Base-by-base conservation (phyloP, 2,797 vertebrate genomes). In the Crenichthys baileyi region DNA sequence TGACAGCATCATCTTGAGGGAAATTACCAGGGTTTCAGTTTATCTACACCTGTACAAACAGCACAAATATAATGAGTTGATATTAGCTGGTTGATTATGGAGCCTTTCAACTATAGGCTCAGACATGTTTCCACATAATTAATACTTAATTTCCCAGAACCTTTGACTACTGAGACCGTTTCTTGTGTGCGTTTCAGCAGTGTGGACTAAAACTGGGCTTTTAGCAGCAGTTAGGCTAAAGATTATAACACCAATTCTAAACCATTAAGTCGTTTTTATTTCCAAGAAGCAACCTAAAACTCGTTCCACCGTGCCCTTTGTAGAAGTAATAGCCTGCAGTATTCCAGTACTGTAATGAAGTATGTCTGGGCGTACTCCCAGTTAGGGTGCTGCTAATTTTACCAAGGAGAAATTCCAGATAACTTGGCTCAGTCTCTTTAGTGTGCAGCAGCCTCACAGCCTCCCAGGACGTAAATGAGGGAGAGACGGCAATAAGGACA, bases 331-430 rank as follows among this genome's bases (percentile, higher is more conserved):
- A n/a, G 24, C 67, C 16, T 16, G 41, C n/a, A 24, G n/a, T 48
- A 46, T 22, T 70, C 24, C 39, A n/a, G 41, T 46, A 15, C 12
- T 15, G 5, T 2, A n/a, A 70, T 26, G 67, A 70, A 46, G 67
- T 26, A 70, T 70, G 41, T 70, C 67, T 70, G 41, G 24, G 22
- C 2, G 67, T 15, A 70, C 67, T 70, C 67, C 67, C 46, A 70
- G 67, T 46, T 46, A 24, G 0, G 41, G 41, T 7, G 67, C 67
- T 46, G 67, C 67, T 70, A 70, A 70, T 70, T 70, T 70, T 70
- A 70, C 67, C 67, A 26, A 26, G 41, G 67, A 70, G 24, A 70
- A 22, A 70, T 70, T 46, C 67, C 67, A 70, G 24, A 16, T 46
- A 46, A 46, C 41, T 70, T 26, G 24, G 41, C 67, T 46, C 36